Percentiles rank a stretch among this genome's conserved stretches.
These are phyloP conservation scores for Zootoca vivipara DNA, from an alignment of 2,113 vertebrate genomes.

Conservation along the genomic window DNA sequence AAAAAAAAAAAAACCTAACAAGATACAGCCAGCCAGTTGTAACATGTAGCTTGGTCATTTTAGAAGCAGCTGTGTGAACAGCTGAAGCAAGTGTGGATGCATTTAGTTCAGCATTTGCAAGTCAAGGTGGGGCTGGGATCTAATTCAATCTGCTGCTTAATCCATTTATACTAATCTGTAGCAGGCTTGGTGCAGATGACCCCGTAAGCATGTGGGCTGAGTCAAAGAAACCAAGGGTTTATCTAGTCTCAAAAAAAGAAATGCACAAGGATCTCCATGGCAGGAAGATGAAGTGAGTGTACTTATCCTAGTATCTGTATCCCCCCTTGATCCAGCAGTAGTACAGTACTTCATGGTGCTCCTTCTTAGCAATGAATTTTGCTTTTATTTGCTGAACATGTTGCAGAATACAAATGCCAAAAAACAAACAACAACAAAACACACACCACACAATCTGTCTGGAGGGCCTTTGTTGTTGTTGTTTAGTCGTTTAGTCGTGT, in stretches of 20 bases:
- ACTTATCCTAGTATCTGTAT: not conserved
- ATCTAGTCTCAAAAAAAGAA: not conserved
- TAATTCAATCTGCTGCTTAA: constrained; percentile 7
- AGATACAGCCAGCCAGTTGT: not conserved
- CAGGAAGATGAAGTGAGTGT: not conserved
- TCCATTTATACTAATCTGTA: constrained; percentile 19
- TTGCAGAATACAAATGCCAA: too few species aligned
- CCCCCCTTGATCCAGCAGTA: not conserved
- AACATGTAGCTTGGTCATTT: not conserved
- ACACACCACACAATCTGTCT: too few species aligned
- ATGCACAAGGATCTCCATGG: not conserved
- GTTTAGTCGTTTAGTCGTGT: too few species aligned
- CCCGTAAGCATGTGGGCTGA: not conserved
- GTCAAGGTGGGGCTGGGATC: not conserved
- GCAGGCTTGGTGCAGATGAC: not conserved
- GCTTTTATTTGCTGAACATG: too few species aligned
- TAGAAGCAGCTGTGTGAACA: not conserved
- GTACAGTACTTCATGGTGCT: not conserved
- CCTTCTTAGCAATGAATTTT: too few species aligned
- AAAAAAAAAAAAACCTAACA: not conserved
- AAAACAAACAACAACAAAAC: too few species aligned
- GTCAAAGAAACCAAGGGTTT: not conserved
- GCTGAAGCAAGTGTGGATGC: not conserved
- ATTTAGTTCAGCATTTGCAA: not conserved
- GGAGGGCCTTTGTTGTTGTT: too few species aligned